Evolutionary conservation across 2,888 invertebrate genomes (phyloP).

Genomic region (Dicyrtoma fusca): DNA sequence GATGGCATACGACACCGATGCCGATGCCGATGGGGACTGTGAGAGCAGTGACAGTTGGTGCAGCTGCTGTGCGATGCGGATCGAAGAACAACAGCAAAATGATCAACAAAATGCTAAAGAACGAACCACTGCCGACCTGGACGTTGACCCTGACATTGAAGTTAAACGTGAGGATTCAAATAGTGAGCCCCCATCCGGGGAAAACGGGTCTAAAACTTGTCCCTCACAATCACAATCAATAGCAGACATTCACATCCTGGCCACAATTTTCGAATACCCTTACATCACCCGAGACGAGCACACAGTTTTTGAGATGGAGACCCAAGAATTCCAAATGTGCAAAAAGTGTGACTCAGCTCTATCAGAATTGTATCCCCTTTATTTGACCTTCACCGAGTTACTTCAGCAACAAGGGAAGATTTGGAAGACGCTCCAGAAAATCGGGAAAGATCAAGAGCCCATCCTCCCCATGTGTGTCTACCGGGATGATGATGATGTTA

Average conservation of each 20-base stretch:
- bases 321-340: background rate
- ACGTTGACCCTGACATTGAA: no score
- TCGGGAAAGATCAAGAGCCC: background rate
- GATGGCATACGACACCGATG: no score
- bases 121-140: no score
- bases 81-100: no score
- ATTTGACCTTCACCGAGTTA: background rate
- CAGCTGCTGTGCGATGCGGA: no score
- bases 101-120: no score
- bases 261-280: background rate
- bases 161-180: no score
- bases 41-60: no score
- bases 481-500: background rate
- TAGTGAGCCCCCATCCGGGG: no score
- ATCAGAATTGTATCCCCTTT: background rate
- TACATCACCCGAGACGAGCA: background rate
- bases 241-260: background rate
- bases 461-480: background rate
- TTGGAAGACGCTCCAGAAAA: slow-evolving; percentile 2
- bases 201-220: no score
- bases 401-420: background rate
- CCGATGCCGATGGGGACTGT: no score
- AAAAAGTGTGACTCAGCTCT: background rate
- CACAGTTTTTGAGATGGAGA: background rate
- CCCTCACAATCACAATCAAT: no score